Conservation (phyloP, 2,797 vertebrate species). For the Cuniculus paca region DNA sequence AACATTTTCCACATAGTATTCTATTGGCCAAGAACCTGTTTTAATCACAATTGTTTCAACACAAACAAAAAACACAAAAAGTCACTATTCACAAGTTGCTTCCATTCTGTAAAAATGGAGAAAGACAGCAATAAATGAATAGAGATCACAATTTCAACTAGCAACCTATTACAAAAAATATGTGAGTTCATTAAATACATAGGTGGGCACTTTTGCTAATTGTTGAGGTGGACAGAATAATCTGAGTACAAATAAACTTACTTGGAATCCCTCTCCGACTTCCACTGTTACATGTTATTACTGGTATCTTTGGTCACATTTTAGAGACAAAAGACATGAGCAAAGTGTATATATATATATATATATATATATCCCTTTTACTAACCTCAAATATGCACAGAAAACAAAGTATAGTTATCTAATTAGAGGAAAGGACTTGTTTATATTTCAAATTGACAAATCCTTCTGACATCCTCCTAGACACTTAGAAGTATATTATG, state of each 20-base stretch:
- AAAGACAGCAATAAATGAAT: not conserved
- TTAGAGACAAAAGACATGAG: not conserved
- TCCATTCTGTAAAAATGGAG: not conserved
- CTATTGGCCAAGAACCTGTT: not conserved
- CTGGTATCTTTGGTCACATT: not conserved
- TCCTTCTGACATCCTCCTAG: not conserved
- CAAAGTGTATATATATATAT: not conserved
- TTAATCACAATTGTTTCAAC: not conserved
- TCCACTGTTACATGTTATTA: not conserved
- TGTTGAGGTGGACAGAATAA: not conserved
- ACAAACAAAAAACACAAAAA: not conserved
- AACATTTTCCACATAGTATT: not conserved
- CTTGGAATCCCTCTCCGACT: not conserved
- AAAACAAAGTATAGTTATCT: slow-evolving; percentile 14
- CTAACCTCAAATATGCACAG: not conserved
- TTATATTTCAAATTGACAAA: not conserved
- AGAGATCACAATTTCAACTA: not conserved
- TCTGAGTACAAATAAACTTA: not conserved
- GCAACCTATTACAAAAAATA: not conserved
- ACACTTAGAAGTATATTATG: not conserved
- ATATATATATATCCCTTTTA: not conserved
- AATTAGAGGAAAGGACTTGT: not conserved
- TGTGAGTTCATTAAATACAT: not conserved
- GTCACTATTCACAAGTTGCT: not conserved
- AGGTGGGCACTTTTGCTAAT: not conserved